Conservation (phyloP, 2,888 invertebrate genomes). For the Orchestes rusci region DNA sequence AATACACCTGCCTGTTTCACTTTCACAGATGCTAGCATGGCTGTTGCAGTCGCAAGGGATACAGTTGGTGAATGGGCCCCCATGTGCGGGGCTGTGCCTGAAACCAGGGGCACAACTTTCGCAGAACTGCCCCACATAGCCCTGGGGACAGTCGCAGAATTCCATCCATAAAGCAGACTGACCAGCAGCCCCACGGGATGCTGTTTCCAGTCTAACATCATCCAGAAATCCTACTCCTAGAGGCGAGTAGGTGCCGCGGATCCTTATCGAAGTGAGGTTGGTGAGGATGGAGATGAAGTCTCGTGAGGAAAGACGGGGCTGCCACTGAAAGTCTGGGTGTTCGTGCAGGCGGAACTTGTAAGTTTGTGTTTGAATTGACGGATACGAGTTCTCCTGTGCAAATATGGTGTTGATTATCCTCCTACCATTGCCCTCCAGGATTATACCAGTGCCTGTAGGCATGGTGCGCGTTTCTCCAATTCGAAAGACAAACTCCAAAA, state of each 20-base stretch:
- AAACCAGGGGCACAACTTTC: slow-evolving; percentile 95
- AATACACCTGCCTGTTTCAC: slow-evolving; percentile 91
- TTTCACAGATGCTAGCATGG: slow-evolving; percentile 93
- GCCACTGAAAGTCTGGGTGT: slow-evolving; percentile 75
- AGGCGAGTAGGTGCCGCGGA: slow-evolving; percentile 84
- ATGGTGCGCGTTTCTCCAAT: slow-evolving; percentile 78
- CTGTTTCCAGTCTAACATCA: slow-evolving; percentile 83
- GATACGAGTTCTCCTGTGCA: slow-evolving; percentile 81
- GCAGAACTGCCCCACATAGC: slow-evolving; percentile 89
- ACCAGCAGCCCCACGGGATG: slow-evolving; percentile 65
- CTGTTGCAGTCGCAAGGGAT: slow-evolving; percentile 96
- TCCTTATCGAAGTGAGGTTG: slow-evolving; percentile 89
- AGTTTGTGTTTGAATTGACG: slow-evolving; percentile 59
- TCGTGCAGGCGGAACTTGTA: slow-evolving; percentile 88
- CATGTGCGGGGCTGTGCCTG: slow-evolving; percentile 79
- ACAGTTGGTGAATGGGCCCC: slow-evolving; percentile 77
- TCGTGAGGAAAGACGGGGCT: slow-evolving; percentile 77
- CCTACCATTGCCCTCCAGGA: slow-evolving; percentile 76
- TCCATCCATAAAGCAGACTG: slow-evolving; percentile 88
- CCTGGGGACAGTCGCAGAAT: slow-evolving; percentile 82
- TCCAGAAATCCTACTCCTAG: slow-evolving; percentile 84
- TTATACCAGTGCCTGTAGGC: slow-evolving; percentile 78
- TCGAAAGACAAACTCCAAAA: slow-evolving; percentile 77
- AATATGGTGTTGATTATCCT: slow-evolving; percentile 86
- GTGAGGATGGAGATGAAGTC: slow-evolving; percentile 91